Conservation (phyloP, 2,113 vertebrate species). For the Zosterops lateralis region DNA sequence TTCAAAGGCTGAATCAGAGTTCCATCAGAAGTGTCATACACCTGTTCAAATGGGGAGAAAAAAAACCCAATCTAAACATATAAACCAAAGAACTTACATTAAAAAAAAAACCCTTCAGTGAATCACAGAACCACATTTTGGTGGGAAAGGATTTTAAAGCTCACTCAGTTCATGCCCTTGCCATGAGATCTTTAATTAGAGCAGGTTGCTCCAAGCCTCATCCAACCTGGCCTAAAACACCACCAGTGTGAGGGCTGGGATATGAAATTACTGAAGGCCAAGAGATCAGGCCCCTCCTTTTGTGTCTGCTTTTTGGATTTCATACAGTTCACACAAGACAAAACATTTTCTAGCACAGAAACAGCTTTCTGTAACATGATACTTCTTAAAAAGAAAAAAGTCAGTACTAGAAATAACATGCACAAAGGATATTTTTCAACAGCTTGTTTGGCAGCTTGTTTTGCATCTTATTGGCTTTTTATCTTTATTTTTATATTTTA, state of each 20-base stretch:
- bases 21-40: slow-evolving; percentile 93
- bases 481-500: background rate
- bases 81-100: background rate
- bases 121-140: background rate
- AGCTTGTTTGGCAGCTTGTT: slow-evolving; percentile 13
- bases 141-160: background rate
- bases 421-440: slow-evolving; percentile 1
- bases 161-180: too few relatives aligned
- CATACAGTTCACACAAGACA: background rate
- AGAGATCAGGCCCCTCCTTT: background rate
- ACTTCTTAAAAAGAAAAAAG: background rate
- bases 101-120: background rate
- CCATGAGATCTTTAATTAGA: background rate
- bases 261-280: background rate
- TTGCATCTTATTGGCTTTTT: background rate
- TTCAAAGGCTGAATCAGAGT: slow-evolving; percentile 92
- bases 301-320: background rate
- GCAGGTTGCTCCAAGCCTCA: background rate
- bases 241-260: background rate
- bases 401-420: background rate
- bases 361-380: rapidly evolving
- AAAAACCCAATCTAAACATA: background rate
- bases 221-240: background rate
- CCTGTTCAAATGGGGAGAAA: slow-evolving; percentile 68
- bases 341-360: background rate